These are phyloP conservation scores for Numenius phaeopus DNA, from an alignment of 2,797 vertebrate genomes.

Conservation along the genomic window DNA sequence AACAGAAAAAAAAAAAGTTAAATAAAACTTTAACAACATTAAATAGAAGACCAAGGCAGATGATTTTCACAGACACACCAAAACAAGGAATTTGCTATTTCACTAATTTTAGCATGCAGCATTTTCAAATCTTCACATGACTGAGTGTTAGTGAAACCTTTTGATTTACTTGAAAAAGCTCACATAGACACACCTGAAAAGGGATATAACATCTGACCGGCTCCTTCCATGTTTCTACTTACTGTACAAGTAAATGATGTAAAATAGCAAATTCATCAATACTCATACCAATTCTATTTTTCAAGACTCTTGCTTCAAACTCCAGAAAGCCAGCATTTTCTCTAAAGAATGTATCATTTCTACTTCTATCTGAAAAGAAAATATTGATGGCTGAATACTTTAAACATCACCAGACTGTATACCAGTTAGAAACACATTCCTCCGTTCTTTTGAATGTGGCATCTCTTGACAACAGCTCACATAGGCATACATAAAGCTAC, in stretches of 20 bases:
- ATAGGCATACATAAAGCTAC: background rate
- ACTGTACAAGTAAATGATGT: background rate
- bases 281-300: background rate
- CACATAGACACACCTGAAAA: background rate
- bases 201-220: background rate
- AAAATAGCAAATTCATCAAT: background rate
- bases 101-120: background rate
- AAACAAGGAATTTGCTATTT: background rate
- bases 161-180: background rate
- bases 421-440: background rate
- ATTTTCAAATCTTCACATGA: background rate
- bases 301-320: background rate
- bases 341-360: background rate
- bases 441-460: background rate
- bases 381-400: background rate
- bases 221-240: background rate
- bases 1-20: background rate
- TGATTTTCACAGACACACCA: background rate
- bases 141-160: background rate
- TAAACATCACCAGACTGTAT: background rate
- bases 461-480: background rate
- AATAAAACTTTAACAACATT: background rate
- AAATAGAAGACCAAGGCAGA: background rate
- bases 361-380: background rate
- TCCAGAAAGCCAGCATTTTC: background rate